Percentiles rank a stretch among this genome's conserved stretches.
phyloP scores from a whole-genome alignment of 2,888 invertebrate genomes.

The Leptinotarsa peninsularis region DNA sequence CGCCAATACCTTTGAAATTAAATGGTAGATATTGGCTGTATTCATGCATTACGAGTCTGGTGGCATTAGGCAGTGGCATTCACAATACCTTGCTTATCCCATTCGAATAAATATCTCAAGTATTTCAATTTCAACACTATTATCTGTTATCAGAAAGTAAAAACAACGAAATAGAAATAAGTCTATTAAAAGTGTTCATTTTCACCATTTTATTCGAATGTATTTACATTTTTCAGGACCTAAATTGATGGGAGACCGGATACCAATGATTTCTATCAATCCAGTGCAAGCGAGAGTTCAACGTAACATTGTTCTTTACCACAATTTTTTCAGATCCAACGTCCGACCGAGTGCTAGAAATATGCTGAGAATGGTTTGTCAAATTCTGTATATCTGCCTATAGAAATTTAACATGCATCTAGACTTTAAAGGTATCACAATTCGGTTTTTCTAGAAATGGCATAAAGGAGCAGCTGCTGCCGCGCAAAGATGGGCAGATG shows the following conservation, averaged over 20 bases:
- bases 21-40: too few relatives aligned
- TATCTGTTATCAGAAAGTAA: too few relatives aligned
- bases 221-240: conserved; percentile 66
- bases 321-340: conserved; percentile 81
- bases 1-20: too few relatives aligned
- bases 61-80: too few relatives aligned
- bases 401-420: conserved; percentile 7
- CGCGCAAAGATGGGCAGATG: conserved; percentile 81
- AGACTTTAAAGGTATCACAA: not conserved
- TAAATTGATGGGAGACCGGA: conserved; percentile 70
- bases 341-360: conserved; percentile 82
- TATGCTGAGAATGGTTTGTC: conserved; percentile 79
- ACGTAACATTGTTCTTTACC: conserved; percentile 79
- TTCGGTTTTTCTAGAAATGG: conserved; percentile 74
- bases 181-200: not conserved
- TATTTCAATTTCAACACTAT: too few relatives aligned
- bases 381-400: not conserved
- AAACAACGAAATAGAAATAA: not conserved
- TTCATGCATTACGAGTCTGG: too few relatives aligned
- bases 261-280: conserved; percentile 70
- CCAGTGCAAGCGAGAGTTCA: conserved; percentile 73
- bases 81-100: too few relatives aligned
- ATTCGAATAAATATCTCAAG: too few relatives aligned
- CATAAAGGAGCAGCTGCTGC: conserved; percentile 76
- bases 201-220: not conserved